Evolutionary conservation across 1,140 invertebrate genomes (phyloP).

Genomic region (Heliconius himera): DNA sequence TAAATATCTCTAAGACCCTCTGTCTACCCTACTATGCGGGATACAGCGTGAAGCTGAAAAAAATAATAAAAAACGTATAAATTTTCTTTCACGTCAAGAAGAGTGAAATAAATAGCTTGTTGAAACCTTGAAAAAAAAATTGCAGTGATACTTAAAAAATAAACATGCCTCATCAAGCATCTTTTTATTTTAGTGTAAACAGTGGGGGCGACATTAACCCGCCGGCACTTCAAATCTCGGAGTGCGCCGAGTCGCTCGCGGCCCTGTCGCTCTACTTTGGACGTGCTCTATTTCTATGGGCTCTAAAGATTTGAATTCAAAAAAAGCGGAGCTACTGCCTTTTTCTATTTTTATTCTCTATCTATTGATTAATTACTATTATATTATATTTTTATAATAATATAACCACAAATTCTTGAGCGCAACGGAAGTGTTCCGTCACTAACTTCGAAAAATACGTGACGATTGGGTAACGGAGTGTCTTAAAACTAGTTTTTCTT

Average conservation of each 20-base stretch:
- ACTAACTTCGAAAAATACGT: too few relatives aligned
- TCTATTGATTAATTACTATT: neutral
- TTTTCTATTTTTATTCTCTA: neutral
- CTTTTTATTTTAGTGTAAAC: slow-evolving; percentile 16
- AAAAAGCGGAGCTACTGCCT: neutral
- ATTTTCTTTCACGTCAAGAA: neutral
- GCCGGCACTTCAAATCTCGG: slow-evolving; percentile 11
- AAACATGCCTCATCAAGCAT: neutral
- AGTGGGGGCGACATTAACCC: neutral
- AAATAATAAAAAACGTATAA: neutral
- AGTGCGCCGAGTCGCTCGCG: slow-evolving; percentile 3
- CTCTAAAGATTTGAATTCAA: neutral
- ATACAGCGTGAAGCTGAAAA: too few relatives aligned
- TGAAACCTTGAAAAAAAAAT: neutral
- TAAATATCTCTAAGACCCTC: too few relatives aligned
- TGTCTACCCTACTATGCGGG: too few relatives aligned
- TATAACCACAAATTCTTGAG: too few relatives aligned
- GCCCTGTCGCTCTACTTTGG: slow-evolving; percentile 15
- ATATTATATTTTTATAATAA: neutral
- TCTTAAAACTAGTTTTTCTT: too few relatives aligned
- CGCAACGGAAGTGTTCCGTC: too few relatives aligned
- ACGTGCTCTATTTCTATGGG: slow-evolving; percentile 15
- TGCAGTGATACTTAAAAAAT: neutral
- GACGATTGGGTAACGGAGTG: too few relatives aligned
- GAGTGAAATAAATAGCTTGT: neutral